Evolutionary conservation across 2,888 invertebrate species (phyloP).

Genomic region (Harpalus rubripes): DNA sequence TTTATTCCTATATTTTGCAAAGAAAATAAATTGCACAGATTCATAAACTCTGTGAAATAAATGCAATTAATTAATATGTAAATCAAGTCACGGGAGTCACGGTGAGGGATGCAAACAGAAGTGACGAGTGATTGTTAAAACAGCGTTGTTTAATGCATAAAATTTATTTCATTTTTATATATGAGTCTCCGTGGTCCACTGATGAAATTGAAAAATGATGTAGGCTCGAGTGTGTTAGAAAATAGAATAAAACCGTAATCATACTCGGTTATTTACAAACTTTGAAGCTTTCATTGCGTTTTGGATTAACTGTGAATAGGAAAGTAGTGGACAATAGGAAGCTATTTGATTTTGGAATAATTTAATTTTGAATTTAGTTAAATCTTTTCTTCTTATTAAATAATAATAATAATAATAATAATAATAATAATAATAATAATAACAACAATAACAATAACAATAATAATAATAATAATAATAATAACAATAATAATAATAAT

Average conservation of each 20-base stretch:
- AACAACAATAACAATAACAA: too few species aligned
- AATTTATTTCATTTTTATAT: conserved; percentile 12
- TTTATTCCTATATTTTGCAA: too few species aligned
- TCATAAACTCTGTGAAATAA: conserved; percentile 43
- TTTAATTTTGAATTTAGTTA: background rate
- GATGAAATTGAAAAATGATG: background rate
- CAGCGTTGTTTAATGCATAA: conserved; percentile 18
- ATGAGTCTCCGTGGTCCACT: background rate
- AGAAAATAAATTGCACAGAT: conserved; percentile 24
- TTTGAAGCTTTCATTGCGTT: background rate
- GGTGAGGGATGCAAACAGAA: background rate
- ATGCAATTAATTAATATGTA: conserved; percentile 54
- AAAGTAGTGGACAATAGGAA: background rate
- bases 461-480: too few species aligned
- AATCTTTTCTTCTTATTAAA: background rate
- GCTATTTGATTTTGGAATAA: conserved; percentile 2
- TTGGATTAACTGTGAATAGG: conserved; percentile 2
- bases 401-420: too few species aligned
- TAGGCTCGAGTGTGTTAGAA: too few species aligned
- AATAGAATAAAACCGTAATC: background rate
- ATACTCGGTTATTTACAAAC: background rate
- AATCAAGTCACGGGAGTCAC: conserved; percentile 5
- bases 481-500: too few species aligned
- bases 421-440: too few species aligned
- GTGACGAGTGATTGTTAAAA: too few species aligned